Percentiles rank a stretch among this genome's conserved stretches.
phyloP scores from a whole-genome alignment of 64 coral and sea anemone genomes.

The Montipora efflorescens region DNA sequence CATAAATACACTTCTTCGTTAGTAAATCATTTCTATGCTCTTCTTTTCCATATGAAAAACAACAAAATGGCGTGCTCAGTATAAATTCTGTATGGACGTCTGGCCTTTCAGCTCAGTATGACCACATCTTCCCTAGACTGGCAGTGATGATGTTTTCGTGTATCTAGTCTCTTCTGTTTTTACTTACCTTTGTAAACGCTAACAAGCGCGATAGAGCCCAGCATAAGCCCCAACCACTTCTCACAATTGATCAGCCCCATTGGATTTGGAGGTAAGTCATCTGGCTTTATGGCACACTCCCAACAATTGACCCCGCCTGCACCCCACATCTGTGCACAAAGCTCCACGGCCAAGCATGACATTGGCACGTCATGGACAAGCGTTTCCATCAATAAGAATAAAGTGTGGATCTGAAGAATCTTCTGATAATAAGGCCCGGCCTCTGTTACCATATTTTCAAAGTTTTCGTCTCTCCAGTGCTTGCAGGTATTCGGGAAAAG shows the following conservation, averaged over 20 bases:
- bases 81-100: no score
- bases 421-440: conserved; percentile 86
- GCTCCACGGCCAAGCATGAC: conserved; percentile 81
- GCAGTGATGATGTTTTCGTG: no score
- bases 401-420: conserved; percentile 86
- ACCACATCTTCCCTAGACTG: no score
- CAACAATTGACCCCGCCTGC: conserved; percentile 89
- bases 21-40: no score
- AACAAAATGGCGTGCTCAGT: no score
- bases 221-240: conserved; percentile 86
- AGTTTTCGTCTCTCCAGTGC: conserved; percentile 89
- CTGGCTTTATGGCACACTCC: conserved; percentile 73
- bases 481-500: conserved; percentile 90
- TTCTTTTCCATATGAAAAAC: no score
- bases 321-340: conserved; percentile 95
- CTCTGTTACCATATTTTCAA: conserved; percentile 85
- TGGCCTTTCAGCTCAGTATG: no score
- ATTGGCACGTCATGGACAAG: conserved; percentile 93
- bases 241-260: conserved; percentile 70
- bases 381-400: conserved; percentile 83
- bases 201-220: conserved; percentile 88
- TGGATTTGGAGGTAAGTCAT: conserved; percentile 41
- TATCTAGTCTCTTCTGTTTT: neutral
- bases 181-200: conserved; percentile 92
- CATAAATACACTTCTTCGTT: no score